phyloP scores from a whole-genome alignment of 2,113 vertebrate genomes.

The Apeltes quadracus region DNA sequence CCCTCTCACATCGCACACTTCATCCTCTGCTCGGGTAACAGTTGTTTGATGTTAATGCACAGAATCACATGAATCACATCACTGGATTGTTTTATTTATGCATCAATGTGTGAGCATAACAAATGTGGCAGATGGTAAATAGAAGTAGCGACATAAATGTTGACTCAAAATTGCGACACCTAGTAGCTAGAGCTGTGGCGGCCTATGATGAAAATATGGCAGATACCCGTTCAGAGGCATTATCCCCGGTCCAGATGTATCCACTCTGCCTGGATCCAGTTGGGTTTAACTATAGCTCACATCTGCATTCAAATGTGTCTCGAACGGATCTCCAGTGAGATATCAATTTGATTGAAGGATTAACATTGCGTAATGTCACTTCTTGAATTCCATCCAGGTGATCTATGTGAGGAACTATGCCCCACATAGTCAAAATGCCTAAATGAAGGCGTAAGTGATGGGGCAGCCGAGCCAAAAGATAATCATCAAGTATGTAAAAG shows the following conservation, averaged over 20 bases:
- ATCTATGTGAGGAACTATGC: not conserved
- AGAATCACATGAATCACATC: not conserved
- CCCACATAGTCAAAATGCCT: not conserved
- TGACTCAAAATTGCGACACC: conserved; percentile 15
- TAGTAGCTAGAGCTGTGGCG: not conserved
- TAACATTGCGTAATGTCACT: conserved; percentile 10
- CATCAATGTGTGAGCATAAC: not conserved
- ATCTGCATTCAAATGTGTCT: conserved; percentile 33
- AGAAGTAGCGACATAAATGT: no score
- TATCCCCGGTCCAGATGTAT: conserved; percentile 26
- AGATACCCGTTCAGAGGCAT: not conserved
- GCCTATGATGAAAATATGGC: not conserved
- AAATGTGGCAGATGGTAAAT: not conserved
- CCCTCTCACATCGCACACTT: no score
- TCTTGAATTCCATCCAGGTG: conserved; percentile 6
- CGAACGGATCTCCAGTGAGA: conserved; percentile 29
- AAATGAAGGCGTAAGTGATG: no score
- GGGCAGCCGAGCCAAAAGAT: not conserved
- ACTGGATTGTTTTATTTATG: not conserved
- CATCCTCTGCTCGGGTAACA: no score
- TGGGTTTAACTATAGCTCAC: conserved; percentile 18
- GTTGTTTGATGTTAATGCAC: no score
- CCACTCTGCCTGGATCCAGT: conserved; percentile 8
- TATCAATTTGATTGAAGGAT: conserved; percentile 25
- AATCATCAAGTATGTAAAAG: not conserved